Conservation (phyloP, 2,113 vertebrate species). For the Brachyistius frenatus region DNA sequence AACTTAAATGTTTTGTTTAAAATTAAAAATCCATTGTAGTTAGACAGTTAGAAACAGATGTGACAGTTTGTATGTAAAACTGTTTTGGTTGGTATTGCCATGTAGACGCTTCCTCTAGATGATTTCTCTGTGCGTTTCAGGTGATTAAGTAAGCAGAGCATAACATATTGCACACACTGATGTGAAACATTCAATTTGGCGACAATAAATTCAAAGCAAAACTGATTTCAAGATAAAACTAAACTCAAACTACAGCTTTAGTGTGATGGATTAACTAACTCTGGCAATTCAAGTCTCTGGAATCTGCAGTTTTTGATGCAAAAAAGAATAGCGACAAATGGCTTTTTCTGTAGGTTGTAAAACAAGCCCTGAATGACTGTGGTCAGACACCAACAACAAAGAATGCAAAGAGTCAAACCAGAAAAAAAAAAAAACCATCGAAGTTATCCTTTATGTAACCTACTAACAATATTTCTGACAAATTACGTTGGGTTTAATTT, state of each 20-base stretch:
- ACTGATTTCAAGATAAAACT: slow-evolving; percentile 39
- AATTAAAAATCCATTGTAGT: not conserved
- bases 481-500: slow-evolving; percentile 12
- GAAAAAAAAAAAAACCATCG: not conserved
- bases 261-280: slow-evolving; percentile 45
- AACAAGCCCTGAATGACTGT: slow-evolving; percentile 9
- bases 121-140: slow-evolving; percentile 26
- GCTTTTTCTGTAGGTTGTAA: slow-evolving; percentile 28
- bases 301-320: slow-evolving; percentile 24
- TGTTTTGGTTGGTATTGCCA: not conserved
- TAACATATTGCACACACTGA: slow-evolving; percentile 1
- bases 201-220: slow-evolving; percentile 46
- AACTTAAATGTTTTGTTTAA: not conserved
- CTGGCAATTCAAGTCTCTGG: not conserved
- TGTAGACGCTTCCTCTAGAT: not conserved
- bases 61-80: not conserved
- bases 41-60: not conserved
- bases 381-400: slow-evolving; percentile 13
- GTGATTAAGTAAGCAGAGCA: slow-evolving; percentile 24
- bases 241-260: slow-evolving; percentile 40
- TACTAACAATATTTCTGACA: slow-evolving; percentile 3
- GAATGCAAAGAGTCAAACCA: not conserved
- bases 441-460: slow-evolving; percentile 21
- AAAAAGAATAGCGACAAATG: slow-evolving; percentile 44
- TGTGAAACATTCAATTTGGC: slow-evolving; percentile 15